Evolutionary conservation across 1,140 invertebrate species (phyloP), one percentile per base, ranked within the genome.

Genomic region (Popillia japonica): DNA sequence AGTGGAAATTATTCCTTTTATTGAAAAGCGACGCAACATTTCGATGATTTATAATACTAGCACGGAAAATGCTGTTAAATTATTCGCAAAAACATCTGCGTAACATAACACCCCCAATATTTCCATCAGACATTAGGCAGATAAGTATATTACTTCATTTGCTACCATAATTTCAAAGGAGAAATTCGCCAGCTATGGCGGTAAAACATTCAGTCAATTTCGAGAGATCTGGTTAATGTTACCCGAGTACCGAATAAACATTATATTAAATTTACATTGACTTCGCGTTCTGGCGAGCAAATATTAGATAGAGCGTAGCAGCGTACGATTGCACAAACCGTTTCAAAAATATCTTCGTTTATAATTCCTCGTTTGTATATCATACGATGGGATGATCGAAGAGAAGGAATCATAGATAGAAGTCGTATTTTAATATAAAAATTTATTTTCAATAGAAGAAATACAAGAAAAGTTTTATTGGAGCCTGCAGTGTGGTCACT

Each of bases 201-300:
- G 44, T n/a, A n/a, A 8, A 68, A 27, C 61, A 68, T 7, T 68
- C 10, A 68, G 61, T 68, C 61, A 68, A 68, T 68, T 68, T 27
- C 61, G 14, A 20, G 20, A 68, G 22, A 20, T 34, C 61, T 68
- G 61, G 4, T 27, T 68, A 68, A 68, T 68, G 27, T 68, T 68
- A 68, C 8, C 27, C 48, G 61, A 34, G 27, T 68, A 8, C 22
- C 61, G 61, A 68, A 27, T 68, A 68, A 23, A 68, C 61, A 68
- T 27, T 68, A 11, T 68, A 34, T 27, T 22, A 55, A 55, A 55
- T 68, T 34, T 68, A 68, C 61, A 34, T 68, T 22, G 9, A 68
- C 20, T 68, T 27, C 22, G 61, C 27, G 22, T 68, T 68, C 20
- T 68, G 3, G 14, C 27, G 10, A 22, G 20, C 22, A 68, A 68